A percentile compares a stretch with the other conserved stretches of the same genome.
phyloP scores from a whole-genome alignment of 2,797 vertebrate species.

The Eulemur albifrons region DNA sequence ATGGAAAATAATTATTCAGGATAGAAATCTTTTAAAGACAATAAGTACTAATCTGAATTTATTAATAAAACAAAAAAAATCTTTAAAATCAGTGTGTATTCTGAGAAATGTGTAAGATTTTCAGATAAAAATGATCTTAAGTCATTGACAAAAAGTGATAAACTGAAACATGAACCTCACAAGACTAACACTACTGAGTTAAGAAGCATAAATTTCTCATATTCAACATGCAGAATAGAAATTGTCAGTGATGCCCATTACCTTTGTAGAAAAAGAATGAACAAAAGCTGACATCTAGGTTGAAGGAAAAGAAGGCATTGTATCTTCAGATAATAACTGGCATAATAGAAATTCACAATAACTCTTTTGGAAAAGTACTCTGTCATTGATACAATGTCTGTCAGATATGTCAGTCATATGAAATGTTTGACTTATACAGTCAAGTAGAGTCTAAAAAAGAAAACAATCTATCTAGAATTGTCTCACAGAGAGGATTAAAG shows the following conservation, averaged over 20 bases:
- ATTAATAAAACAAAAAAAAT: not conserved
- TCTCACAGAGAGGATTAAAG: not conserved
- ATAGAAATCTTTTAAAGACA: not conserved
- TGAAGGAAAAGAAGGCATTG: not conserved
- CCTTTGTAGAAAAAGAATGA: constrained; percentile 13
- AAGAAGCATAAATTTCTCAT: not conserved
- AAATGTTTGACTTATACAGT: constrained; percentile 46
- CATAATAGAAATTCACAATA: constrained; percentile 16
- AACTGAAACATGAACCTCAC: not conserved
- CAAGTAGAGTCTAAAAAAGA: constrained; percentile 18
- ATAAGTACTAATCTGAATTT: not conserved
- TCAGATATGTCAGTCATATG: constrained; percentile 36
- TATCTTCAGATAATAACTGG: constrained; percentile 40
- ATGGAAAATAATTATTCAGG: not conserved
- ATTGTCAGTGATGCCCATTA: constrained; percentile 46
- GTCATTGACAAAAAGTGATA: not conserved
- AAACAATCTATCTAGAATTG: constrained; percentile 12
- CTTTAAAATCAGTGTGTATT: not conserved
- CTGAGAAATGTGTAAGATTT: not conserved
- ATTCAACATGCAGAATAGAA: not conserved
- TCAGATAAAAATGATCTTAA: not conserved
- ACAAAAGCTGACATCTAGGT: not conserved
- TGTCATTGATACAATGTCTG: constrained; percentile 1
- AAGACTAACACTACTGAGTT: not conserved
- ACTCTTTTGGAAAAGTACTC: not conserved